Evolutionary conservation across 2,888 invertebrate genomes (phyloP), one percentile per base, ranked within the genome.

Genomic region (Atethmia centrago): DNA sequence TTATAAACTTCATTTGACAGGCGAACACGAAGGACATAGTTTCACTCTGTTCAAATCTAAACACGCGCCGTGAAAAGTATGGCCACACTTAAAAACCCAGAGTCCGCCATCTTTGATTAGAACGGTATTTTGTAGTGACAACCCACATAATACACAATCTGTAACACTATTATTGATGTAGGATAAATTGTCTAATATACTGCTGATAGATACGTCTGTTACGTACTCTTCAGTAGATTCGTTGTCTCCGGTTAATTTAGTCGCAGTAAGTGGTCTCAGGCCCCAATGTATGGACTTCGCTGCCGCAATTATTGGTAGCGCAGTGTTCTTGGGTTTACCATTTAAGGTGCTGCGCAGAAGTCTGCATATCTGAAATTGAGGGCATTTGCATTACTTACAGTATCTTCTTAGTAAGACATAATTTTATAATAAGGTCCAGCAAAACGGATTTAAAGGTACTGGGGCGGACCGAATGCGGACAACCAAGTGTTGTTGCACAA

Each of bases 21-120:
- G 83, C 25, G 90, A 86, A 85, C 96, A 96, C 62, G 94, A 91
- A 0, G 96, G 95, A 67, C 96, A 96, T 49, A 96, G 81, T 82
- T 94, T 96, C 62, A 97, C 89, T 91, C 96, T 96, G 86, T 97
- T 97, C 82, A 97, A 94, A 85, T 96, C 95, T 86, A 97, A 94
- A 90, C 97, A 97, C 9, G 97, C 96, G 0, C 97, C 97, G 68
- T 97, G 97, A 89, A 97, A 97, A 71, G 96, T 96, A 87, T 97
- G 97, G 63, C 97, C 97, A 88, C 97, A 97, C 71, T 96, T 96
- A 90, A 97, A 97, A 64, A 97, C 96, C 93, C 97, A 97, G 4
- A 97, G 90, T 21, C 97, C 97, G 86, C 97, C 97, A 91, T 97
- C 97, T 89, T 96, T 95, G 45, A 97, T 94, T 61, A 97, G 88